Evolutionary conservation across 2,797 vertebrate species (phyloP).

Genomic region (Coccyzus lansbergi): DNA sequence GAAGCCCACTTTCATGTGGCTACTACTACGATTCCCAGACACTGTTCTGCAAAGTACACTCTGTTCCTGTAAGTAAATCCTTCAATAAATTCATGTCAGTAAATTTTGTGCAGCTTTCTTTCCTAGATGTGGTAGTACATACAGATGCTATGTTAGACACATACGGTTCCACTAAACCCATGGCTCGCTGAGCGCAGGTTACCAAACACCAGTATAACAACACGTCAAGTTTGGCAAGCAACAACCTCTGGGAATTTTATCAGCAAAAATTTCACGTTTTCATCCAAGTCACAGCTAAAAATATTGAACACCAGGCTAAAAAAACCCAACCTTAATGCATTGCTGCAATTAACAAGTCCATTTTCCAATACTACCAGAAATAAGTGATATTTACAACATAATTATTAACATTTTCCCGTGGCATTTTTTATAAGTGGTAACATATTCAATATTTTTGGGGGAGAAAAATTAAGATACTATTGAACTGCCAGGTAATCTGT

Average conservation of each 20-base stretch:
- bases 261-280: neutral
- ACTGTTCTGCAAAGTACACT: neutral
- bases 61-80: neutral
- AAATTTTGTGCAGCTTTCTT: neutral
- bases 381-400: neutral
- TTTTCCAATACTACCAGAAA: neutral
- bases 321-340: neutral
- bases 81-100: neutral
- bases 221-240: neutral
- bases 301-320: neutral
- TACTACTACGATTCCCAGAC: neutral
- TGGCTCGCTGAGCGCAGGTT: neutral
- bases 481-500: neutral
- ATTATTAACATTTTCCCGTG: neutral
- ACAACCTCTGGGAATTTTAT: neutral
- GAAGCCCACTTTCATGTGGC: neutral
- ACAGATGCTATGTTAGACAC: neutral
- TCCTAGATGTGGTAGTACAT: neutral
- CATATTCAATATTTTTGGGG: neutral
- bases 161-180: neutral
- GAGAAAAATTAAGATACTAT: neutral
- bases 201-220: neutral
- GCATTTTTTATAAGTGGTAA: neutral
- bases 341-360: neutral
- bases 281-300: slow-evolving; percentile 13